These are phyloP conservation scores for Phyllopteryx taeniolatus DNA, from an alignment of 2,113 vertebrate species.

Conservation along the genomic window DNA sequence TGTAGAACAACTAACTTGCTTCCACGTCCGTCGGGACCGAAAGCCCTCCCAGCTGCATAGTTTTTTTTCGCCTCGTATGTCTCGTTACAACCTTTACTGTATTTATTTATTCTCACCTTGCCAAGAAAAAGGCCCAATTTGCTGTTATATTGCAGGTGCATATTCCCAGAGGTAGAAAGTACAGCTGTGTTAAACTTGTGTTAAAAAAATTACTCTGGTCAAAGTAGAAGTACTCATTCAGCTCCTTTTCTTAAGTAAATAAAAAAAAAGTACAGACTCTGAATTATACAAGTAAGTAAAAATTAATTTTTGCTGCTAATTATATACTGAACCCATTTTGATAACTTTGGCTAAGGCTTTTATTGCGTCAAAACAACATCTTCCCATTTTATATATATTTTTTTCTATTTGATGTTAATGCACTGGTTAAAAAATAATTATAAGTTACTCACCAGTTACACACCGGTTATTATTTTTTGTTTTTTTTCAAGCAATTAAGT, in stretches of 20 bases:
- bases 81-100: constrained; percentile 55
- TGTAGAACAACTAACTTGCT: constrained; percentile 52
- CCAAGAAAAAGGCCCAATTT: background rate
- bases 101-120: constrained; percentile 55
- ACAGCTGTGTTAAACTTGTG: background rate
- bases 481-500: no score
- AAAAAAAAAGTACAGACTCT: background rate
- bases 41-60: constrained; percentile 35
- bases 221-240: background rate
- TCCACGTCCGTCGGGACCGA: constrained; percentile 42
- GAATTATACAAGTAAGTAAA: no score
- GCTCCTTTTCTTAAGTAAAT: background rate
- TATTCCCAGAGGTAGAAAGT: background rate
- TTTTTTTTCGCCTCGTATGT: constrained; percentile 61
- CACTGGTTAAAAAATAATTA: no score
- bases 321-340: no score
- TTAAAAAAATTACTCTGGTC: background rate
- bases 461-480: no score
- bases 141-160: background rate
- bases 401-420: no score
- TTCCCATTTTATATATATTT: no score
- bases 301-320: no score
- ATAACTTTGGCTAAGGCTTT: no score
- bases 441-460: no score
- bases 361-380: no score